Percentiles rank a stretch among this genome's conserved stretches.
phyloP scores from a whole-genome alignment of 35 echinoderm and acorn worm genomes.

The Amphiura filiformis region DNA sequence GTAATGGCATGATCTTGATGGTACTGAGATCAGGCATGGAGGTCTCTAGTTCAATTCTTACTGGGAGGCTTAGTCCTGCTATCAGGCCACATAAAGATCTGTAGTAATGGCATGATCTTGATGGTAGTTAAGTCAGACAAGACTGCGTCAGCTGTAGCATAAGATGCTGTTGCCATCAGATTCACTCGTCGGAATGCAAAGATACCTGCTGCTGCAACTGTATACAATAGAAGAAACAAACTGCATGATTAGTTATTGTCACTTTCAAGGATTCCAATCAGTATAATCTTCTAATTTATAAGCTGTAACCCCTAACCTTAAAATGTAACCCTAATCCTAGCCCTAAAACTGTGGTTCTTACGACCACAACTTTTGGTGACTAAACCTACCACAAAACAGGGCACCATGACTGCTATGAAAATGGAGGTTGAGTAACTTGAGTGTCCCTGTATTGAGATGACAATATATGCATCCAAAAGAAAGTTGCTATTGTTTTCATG shows the following conservation, averaged over 20 bases:
- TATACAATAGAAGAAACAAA: conserved; percentile 27
- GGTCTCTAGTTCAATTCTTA: not conserved
- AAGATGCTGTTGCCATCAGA: conserved; percentile 77
- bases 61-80: not conserved
- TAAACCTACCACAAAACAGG: too few relatives aligned
- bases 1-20: conserved; percentile 70
- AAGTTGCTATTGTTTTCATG: too few relatives aligned
- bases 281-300: too few relatives aligned
- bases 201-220: conserved; percentile 78
- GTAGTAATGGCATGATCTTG: conserved; percentile 75
- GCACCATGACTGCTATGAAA: too few relatives aligned
- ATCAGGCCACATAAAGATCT: conserved; percentile 73
- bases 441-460: too few relatives aligned
- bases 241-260: not conserved
- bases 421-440: too few relatives aligned
- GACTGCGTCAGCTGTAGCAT: conserved; percentile 79
- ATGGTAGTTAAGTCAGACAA: conserved; percentile 81
- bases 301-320: too few relatives aligned
- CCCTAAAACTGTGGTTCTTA: too few relatives aligned
- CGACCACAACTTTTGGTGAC: too few relatives aligned
- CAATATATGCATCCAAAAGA: too few relatives aligned
- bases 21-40: conserved; percentile 83
- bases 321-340: too few relatives aligned
- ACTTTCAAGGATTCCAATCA: not conserved
- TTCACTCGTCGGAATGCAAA: conserved; percentile 95